Evolutionary conservation across 2,888 invertebrate species (phyloP), one percentile per base, ranked within the genome.

Genomic region (Nemotelus pantherinus): DNA sequence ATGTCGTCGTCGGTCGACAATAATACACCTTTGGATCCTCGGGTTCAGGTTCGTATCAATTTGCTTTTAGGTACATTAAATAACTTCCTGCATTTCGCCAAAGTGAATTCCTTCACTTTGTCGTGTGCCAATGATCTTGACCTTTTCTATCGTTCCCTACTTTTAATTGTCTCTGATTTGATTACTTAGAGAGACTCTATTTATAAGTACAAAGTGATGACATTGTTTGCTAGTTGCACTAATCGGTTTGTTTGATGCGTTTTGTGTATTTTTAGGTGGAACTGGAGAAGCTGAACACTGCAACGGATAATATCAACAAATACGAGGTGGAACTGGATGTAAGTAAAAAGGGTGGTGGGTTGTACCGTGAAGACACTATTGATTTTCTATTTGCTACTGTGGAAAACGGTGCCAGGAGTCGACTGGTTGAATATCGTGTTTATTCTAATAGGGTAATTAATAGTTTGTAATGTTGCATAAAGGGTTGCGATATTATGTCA

Each of bases 231-330:
- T 7, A 5, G 5, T 58, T 4, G 43, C 63, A 43, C 4, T 5
- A 63, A 63, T 41, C 43, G 39, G 25, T 63, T 63, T 39, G 43
- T 63, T 63, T 25, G 63, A 6, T 39, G 43, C 5, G 9, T 63
- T 47, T 67, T 65, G 48, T 64, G 44, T 65, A 55, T 43, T 47
- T 70, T 47, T 80, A 93, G 93, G 91, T 95, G 84, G 96, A 97
- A 88, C 88, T 97, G 85, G 97, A 97, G 85, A 92, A 94, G 84
- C 89, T 97, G 79, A 97, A 97, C 86, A 93, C 93, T 83, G 94
- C 96, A 45, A 96, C 97, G 76, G 95, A 97, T 89, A 95, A 95
- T 87, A 97, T 97, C 83, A 97, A 97, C 88, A 92, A 93, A 83
- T 90, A 95, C 80, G 97, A 97, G 88, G 93, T 95, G 81, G 95